These are phyloP conservation scores for Nannospalax galili DNA, from an alignment of 2,113 vertebrate genomes.

Conservation along the genomic window DNA sequence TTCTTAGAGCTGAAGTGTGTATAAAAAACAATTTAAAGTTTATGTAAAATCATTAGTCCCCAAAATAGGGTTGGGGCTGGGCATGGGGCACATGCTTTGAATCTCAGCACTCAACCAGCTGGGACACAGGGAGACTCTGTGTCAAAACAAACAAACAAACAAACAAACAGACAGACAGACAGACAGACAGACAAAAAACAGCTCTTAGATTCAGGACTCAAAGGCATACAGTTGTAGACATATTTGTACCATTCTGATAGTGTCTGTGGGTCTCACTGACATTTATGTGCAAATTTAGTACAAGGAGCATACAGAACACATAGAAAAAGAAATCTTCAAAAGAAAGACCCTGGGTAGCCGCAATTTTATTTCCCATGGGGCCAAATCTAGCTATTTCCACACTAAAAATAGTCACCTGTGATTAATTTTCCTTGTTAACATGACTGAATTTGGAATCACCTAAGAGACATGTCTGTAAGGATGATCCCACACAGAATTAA, in stretches of 20 bases:
- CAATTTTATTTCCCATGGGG: background rate
- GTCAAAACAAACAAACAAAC: too few species aligned
- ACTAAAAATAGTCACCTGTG: background rate
- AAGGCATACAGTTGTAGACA: background rate
- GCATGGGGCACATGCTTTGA: too few species aligned
- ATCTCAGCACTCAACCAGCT: too few species aligned
- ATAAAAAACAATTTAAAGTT: background rate
- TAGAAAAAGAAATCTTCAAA: background rate
- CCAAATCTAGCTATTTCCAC: background rate
- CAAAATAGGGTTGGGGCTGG: too few species aligned
- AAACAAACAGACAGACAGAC: too few species aligned
- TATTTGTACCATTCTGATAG: background rate
- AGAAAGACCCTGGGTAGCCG: background rate
- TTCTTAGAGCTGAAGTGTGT: background rate
- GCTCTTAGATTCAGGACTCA: background rate
- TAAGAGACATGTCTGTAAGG: too few species aligned
- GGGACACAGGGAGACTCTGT: too few species aligned
- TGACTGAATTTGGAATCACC: too few species aligned
- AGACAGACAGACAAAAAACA: too few species aligned
- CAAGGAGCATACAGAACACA: background rate
- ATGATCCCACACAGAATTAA: too few species aligned
- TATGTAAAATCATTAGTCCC: background rate
- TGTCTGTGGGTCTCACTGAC: background rate
- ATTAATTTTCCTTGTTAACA: too few species aligned
- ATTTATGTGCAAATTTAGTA: slow-evolving; percentile 7